These are phyloP conservation scores for Chrysogorgia sp. DNA, from an alignment of 92 coral and sea anemone genomes.

Conservation along the genomic window DNA sequence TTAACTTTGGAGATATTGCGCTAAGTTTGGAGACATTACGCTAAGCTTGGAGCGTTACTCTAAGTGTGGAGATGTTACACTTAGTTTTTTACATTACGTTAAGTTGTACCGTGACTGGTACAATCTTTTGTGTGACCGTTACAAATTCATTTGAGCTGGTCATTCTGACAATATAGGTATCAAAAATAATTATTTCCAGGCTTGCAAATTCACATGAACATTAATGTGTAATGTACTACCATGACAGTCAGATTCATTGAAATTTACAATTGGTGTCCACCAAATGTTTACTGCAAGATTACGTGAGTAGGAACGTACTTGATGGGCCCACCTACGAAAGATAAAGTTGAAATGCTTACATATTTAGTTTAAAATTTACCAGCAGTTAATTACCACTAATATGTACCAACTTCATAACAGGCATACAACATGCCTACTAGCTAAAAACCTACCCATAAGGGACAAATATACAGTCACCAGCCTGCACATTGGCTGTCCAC, in stretches of 20 bases:
- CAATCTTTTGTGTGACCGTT: no score
- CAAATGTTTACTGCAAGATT: constrained; percentile 95
- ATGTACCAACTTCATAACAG: no score
- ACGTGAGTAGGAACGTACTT: constrained; percentile 76
- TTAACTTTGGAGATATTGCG: no score
- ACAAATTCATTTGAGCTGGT: no score
- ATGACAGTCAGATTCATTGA: constrained; percentile 78
- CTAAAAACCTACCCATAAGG: constrained; percentile 81
- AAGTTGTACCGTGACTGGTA: no score
- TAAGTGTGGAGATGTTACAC: no score
- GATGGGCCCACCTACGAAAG: constrained; percentile 84
- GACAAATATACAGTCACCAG: constrained; percentile 89
- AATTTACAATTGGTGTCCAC: constrained; percentile 80
- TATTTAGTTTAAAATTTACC: not conserved
- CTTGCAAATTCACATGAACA: not conserved
- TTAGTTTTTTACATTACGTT: no score
- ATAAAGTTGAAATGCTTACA: not conserved
- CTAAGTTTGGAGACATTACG: no score
- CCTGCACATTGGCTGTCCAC: constrained; percentile 81
- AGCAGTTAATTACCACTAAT: not conserved
- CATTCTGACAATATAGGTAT: no score
- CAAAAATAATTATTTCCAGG: no score
- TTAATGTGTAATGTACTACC: constrained; percentile 33
- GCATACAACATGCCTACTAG: not conserved
- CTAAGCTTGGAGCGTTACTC: no score